These are phyloP conservation scores for Nemopilema nomurai DNA, from an alignment of 30 jellyfish, hydroid and myxozoan genomes.

Conservation along the genomic window DNA sequence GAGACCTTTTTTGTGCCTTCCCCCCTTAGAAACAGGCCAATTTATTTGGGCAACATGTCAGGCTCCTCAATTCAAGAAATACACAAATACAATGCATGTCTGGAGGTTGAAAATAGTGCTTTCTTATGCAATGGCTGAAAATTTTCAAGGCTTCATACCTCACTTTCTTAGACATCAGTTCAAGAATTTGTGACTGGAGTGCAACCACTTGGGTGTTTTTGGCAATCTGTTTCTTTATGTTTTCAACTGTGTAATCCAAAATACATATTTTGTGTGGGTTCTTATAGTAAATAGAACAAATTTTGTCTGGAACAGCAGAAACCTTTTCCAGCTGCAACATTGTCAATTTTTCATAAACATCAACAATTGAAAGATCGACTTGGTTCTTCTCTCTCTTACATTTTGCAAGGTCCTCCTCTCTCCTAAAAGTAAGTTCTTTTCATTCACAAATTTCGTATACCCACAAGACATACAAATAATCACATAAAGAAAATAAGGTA, in stretches of 20 bases:
- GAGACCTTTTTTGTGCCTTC: too few species aligned
- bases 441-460: too few species aligned
- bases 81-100: neutral
- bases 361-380: conserved; percentile 39
- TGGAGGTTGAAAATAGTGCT: neutral
- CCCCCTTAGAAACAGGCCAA: too few species aligned
- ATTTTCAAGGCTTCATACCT: conserved; percentile 8
- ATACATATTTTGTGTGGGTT: conserved; percentile 58
- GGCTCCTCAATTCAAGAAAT: neutral
- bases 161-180: conserved; percentile 62
- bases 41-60: too few species aligned
- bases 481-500: too few species aligned
- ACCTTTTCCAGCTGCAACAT: conserved; percentile 31
- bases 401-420: conserved; percentile 37
- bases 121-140: neutral
- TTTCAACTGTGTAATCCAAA: conserved; percentile 24
- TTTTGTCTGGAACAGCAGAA: conserved; percentile 23
- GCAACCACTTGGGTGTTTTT: conserved; percentile 40
- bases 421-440: conserved; percentile 43
- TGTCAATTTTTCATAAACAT: conserved; percentile 39
- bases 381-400: conserved; percentile 22
- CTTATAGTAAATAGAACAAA: conserved; percentile 7
- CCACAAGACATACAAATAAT: too few species aligned
- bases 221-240: conserved; percentile 38
- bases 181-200: conserved; percentile 78